Percentiles rank a stretch among this genome's conserved stretches.
These are phyloP conservation scores for Melanerpes aurifrons DNA, from an alignment of 2,113 vertebrate species.

Conservation along the genomic window DNA sequence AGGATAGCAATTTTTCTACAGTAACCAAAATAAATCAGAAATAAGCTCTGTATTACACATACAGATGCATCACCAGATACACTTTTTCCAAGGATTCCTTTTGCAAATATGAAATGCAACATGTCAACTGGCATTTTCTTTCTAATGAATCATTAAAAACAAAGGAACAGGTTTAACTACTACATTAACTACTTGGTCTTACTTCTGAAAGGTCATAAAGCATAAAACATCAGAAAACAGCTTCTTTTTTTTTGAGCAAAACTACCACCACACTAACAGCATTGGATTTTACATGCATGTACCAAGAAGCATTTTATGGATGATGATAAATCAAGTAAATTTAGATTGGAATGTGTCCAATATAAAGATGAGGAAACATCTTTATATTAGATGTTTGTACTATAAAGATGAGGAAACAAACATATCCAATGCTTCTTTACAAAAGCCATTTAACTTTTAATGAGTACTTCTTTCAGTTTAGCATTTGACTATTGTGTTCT, in stretches of 20 bases:
- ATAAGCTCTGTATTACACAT: background rate
- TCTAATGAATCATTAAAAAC: background rate
- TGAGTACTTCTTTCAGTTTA: background rate
- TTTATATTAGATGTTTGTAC: background rate
- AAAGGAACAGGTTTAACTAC: background rate
- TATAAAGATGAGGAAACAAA: background rate
- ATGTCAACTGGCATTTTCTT: background rate
- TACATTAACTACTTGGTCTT: background rate
- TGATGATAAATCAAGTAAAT: background rate
- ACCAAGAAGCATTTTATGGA: background rate
- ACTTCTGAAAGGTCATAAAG: background rate
- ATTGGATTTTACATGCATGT: background rate
- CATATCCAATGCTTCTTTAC: background rate
- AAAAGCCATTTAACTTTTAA: background rate
- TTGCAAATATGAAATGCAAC: background rate
- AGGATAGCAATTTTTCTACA: slow-evolving; percentile 93
- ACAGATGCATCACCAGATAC: background rate
- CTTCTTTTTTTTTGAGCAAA: background rate
- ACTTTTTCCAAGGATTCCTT: background rate
- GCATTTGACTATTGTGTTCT: background rate
- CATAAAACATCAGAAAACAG: background rate
- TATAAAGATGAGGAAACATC: background rate
- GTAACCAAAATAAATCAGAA: slow-evolving; percentile 33
- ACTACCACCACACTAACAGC: background rate
- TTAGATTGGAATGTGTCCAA: background rate